Conservation (phyloP, 2,888 invertebrate genomes). For the Mesochorus sp. region DNA sequence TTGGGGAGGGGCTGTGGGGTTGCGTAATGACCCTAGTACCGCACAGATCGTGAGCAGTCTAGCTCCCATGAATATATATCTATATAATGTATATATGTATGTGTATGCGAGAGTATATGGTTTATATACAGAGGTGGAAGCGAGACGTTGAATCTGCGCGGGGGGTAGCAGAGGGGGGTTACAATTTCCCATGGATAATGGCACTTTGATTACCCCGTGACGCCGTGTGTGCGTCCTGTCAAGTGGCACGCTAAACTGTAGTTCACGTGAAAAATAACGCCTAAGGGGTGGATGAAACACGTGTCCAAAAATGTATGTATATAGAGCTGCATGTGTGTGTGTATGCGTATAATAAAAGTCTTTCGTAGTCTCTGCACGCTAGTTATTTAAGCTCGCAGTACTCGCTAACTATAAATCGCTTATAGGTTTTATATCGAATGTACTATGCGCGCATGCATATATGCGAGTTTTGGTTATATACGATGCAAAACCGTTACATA, state of each 20-base stretch:
- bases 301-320: slow-evolving; percentile 38
- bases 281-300: slow-evolving; percentile 61
- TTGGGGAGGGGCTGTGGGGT: slow-evolving; percentile 39
- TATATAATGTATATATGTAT: too few species aligned
- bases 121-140: slow-evolving; percentile 63
- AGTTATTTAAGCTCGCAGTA: slow-evolving; percentile 9
- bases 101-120: slow-evolving; percentile 53
- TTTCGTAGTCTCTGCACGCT: slow-evolving; percentile 1
- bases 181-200: slow-evolving; percentile 81
- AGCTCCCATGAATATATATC: slow-evolving; percentile 69
- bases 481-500: slow-evolving; percentile 31
- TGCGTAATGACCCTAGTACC: slow-evolving; percentile 60
- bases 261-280: slow-evolving; percentile 68
- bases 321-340: background rate
- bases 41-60: slow-evolving; percentile 55
- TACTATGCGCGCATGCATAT: background rate
- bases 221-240: slow-evolving; percentile 75
- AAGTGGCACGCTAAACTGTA: slow-evolving; percentile 77
- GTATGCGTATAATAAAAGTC: background rate
- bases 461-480: slow-evolving; percentile 29
- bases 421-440: background rate
- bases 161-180: slow-evolving; percentile 67
- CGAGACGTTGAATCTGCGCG: slow-evolving; percentile 35
- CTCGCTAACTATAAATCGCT: slow-evolving; percentile 50
- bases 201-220: slow-evolving; percentile 81